phyloP scores from a whole-genome alignment of 1,140 invertebrate species.

The Bemisia tabaci region DNA sequence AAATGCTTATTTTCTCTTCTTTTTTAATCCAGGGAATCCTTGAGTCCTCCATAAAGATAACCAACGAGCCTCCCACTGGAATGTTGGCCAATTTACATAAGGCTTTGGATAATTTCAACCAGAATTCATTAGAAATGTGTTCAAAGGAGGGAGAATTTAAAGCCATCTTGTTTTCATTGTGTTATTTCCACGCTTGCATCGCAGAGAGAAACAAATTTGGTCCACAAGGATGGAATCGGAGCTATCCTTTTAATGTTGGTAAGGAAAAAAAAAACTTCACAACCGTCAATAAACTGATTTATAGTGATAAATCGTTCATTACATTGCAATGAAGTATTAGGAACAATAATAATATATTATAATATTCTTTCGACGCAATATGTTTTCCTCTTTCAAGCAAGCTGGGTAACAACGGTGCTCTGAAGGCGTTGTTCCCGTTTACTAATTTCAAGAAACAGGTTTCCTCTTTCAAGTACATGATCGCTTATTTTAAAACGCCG shows the following conservation, averaged over 20 bases:
- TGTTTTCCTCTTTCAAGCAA: too few relatives aligned
- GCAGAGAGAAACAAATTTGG: constrained; percentile 87
- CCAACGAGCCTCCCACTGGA: constrained; percentile 88
- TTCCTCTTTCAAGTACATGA: too few relatives aligned
- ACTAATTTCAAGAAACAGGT: too few relatives aligned
- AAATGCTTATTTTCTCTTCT: constrained; percentile 6
- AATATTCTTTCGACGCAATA: too few relatives aligned
- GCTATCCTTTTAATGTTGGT: constrained; percentile 43
- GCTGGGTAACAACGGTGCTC: too few relatives aligned
- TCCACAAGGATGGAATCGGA: constrained; percentile 85
- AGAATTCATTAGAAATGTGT: constrained; percentile 86
- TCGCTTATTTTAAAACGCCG: too few relatives aligned
- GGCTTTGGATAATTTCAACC: constrained; percentile 82
- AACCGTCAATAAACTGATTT: too few relatives aligned
- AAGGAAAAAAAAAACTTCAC: constrained; percentile 11
- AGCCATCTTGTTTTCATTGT: constrained; percentile 77
- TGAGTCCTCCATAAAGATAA: constrained; percentile 90
- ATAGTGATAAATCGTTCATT: too few relatives aligned
- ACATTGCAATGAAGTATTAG: too few relatives aligned
- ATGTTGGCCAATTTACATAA: constrained; percentile 91
- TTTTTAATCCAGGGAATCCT: constrained; percentile 54
- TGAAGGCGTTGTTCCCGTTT: too few relatives aligned
- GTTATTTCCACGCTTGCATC: constrained; percentile 92
- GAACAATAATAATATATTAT: too few relatives aligned
- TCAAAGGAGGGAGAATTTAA: constrained; percentile 91